Conservation (phyloP, 2,113 vertebrate genomes). For the rat (Rattus norvegicus) region GRCr8 NC_086034.1:49923001-49923500, state of each 20-base stretch:
- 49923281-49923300: slow-evolving; percentile 68
- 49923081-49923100: slow-evolving; percentile 80
- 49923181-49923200: slow-evolving; percentile 77
- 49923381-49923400: slow-evolving; percentile 74
- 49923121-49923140: slow-evolving; percentile 69
- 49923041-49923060: slow-evolving; percentile 77
- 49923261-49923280: slow-evolving; percentile 52
- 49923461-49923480: slow-evolving; percentile 65
- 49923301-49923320: slow-evolving; percentile 50
- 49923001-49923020: slow-evolving; percentile 75
- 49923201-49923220: slow-evolving; percentile 67
- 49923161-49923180: slow-evolving; percentile 73
- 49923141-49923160: slow-evolving; percentile 63
- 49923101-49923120: slow-evolving; percentile 74
- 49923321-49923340: slow-evolving; percentile 55
- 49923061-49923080: slow-evolving; percentile 72
- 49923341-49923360: slow-evolving; percentile 40
- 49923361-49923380: slow-evolving; percentile 77
- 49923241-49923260: slow-evolving; percentile 63
- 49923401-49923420: slow-evolving; percentile 70
- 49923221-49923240: slow-evolving; percentile 65
- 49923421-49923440: slow-evolving; percentile 34
- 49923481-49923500: not conserved
- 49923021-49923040: slow-evolving; percentile 74
- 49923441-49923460: slow-evolving; percentile 75